Conservation (phyloP, 2,113 vertebrate species). For the Amphiprion ocellaris region DNA sequence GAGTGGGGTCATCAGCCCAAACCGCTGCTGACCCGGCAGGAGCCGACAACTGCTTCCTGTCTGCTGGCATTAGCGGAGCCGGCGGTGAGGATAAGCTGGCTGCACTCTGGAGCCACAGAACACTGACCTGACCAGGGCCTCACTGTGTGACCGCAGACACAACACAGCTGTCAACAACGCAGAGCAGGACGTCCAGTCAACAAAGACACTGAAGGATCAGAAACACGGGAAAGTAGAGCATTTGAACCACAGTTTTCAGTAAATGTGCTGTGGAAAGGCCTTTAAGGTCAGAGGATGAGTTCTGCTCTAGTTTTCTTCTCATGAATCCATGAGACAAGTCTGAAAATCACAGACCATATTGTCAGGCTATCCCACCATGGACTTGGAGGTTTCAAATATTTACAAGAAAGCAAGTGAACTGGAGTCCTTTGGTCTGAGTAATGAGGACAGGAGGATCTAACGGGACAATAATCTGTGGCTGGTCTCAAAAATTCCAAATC, state of each 20-base stretch:
- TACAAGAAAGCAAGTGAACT: too few relatives aligned
- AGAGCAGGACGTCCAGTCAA: background rate
- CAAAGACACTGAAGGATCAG: background rate
- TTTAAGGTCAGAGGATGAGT: background rate
- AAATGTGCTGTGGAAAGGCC: too few relatives aligned
- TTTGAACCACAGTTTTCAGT: background rate
- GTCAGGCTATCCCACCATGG: too few relatives aligned
- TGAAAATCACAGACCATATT: too few relatives aligned
- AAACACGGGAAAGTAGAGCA: background rate
- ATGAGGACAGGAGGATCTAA: too few relatives aligned
- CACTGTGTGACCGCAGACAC: conserved; percentile 10
- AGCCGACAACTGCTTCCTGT: conserved; percentile 86
- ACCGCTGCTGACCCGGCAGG: conserved; percentile 82
- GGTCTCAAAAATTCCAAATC: too few relatives aligned
- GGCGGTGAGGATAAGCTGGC: conserved; percentile 79
- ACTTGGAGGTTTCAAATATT: too few relatives aligned
- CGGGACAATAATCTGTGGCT: too few relatives aligned
- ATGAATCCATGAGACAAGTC: too few relatives aligned
- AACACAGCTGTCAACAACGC: conserved; percentile 36
- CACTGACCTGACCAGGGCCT: conserved; percentile 48
- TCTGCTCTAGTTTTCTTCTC: too few relatives aligned
- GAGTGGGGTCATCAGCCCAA: conserved; percentile 68
- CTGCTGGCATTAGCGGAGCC: conserved; percentile 80
- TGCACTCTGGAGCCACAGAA: conserved; percentile 49
- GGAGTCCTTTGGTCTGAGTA: too few relatives aligned